Evolutionary conservation across 1,140 invertebrate species (phyloP), one percentile per base, ranked within the genome.

Genomic region (Anastatus disparis): DNA sequence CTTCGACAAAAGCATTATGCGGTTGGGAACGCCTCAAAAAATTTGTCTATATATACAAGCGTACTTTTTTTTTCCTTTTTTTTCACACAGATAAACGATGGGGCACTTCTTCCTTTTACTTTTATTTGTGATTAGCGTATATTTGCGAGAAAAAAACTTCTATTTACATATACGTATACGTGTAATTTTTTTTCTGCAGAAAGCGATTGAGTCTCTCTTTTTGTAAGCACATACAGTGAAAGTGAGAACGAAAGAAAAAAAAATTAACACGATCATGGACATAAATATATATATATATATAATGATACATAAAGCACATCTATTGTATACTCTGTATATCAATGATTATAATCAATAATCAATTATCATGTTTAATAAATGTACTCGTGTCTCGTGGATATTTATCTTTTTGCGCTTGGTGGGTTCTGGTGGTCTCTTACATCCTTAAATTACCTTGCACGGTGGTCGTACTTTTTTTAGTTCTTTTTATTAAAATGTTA

Each of bases 311-410:
- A 35, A 38, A 44, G 44, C 62, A 64, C 46, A 59, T n/a, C 56
- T 64, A 70, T 40, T 65, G 55, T 71, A 71, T 61, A 66, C 53
- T 79, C 71, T 82, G 79, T 82, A 80, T 79, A 79, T 77, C 73
- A 61, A 79, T 75, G 71, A 77, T 79, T 82, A 84, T 81, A 79
- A 81, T 80, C 78, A 73, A 83, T 81, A 79, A 80, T 82, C 73
- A 80, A 84, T 80, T 83, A 85, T 84, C 78, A 84, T 86, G 84
- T 85, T 86, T 84, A 86, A 85, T 86, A 86, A 86, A 86, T 82
- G 81, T 81, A 82, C 78, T 80, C 78, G 78, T 86, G 82, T 82
- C 81, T 85, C 80, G 83, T 85, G 84, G 84, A 84, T 79, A 84
- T 81, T 76, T 77, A n/a, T n/a, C 76, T 76, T 79, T 85, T 84